Evolutionary conservation across 1,140 invertebrate genomes (phyloP).

Genomic region (Propsilocerus akamusi): DNA sequence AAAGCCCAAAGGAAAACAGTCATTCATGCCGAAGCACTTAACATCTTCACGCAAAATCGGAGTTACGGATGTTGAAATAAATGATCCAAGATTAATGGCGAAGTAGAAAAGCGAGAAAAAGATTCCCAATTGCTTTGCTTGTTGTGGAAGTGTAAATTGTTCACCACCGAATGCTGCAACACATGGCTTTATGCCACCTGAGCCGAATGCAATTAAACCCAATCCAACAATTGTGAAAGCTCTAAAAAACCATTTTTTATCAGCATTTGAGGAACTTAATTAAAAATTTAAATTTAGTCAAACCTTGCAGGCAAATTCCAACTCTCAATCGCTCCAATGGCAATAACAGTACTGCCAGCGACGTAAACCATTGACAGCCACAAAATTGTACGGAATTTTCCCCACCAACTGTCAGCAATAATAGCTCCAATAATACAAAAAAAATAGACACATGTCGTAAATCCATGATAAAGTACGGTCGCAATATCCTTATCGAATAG

Average conservation of each 20-base stretch:
- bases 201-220: constrained; percentile 68
- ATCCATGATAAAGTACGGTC: constrained; percentile 61
- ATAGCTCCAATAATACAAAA: constrained; percentile 71
- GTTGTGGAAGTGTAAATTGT: constrained; percentile 71
- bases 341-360: constrained; percentile 61
- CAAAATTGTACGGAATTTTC: constrained; percentile 70
- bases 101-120: constrained; percentile 94
- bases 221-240: constrained; percentile 59
- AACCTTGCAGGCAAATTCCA: constrained; percentile 38
- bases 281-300: constrained; percentile 31
- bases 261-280: neutral
- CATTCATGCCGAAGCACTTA: constrained; percentile 57
- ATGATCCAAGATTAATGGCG: constrained; percentile 78
- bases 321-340: constrained; percentile 42
- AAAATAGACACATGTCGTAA: constrained; percentile 64
- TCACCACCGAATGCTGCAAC: constrained; percentile 95
- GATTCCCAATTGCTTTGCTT: constrained; percentile 49
- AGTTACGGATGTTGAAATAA: constrained; percentile 77
- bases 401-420: constrained; percentile 62
- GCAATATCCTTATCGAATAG: constrained; percentile 40
- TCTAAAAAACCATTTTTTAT: constrained; percentile 31
- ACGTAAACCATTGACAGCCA: constrained; percentile 78
- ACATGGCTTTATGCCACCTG: constrained; percentile 95
- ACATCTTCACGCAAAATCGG: constrained; percentile 70
- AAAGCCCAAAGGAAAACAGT: constrained; percentile 84